Base-by-base conservation (phyloP, 1,140 invertebrate genomes). In the Papilio dardanus region DNA sequence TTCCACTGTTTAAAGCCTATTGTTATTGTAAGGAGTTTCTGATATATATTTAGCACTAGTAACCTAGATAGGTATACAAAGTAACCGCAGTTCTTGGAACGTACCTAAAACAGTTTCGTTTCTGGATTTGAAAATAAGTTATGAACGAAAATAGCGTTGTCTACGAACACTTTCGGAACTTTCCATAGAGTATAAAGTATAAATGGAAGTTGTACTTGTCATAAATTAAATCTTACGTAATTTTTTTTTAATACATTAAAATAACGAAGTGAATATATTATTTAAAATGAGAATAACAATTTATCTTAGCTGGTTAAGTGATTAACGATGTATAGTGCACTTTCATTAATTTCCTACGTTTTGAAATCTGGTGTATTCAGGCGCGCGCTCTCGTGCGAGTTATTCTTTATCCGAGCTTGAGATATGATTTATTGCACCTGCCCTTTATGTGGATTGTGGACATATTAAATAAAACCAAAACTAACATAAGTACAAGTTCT, bases 351-450 rank as follows among this genome's bases (percentile, higher is more conserved):
- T 30, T 62, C 24, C 24, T 28, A 24, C 54, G 54, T 62, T 62
- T 62, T 62, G 54, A 62, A 62, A 62, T 62, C 54, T 62, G 54
- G 54, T 62, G 24, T 62, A 62, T 62, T 62, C 54, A 62, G 54
- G 54, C 54, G 8, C 10, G 24, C 14, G 24, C 50, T 62, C n/a
- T 50, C 54, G 54, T 62, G 54, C 54, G 24, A 62, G 54, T 62
- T 21, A 62, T 62, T 62, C 54, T 62, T 62, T 62, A 62, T 62
- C 54, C 54, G 54, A 62, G 54, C 54, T 62, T 28, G 54, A 30
- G 54, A 62, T 62, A 62, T 62, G 54, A 62, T 62, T 62, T 62
- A 62, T 62, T 62, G 24, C 54, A 21, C 10, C 54, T 28, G 10
- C 24, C 54, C 10, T 62, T 1, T 62, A 58, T 16, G 24, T 30